These are phyloP conservation scores for Scaptomyza caliginosa DNA, from an alignment of 2,888 invertebrate species.

Conservation along the genomic window DNA sequence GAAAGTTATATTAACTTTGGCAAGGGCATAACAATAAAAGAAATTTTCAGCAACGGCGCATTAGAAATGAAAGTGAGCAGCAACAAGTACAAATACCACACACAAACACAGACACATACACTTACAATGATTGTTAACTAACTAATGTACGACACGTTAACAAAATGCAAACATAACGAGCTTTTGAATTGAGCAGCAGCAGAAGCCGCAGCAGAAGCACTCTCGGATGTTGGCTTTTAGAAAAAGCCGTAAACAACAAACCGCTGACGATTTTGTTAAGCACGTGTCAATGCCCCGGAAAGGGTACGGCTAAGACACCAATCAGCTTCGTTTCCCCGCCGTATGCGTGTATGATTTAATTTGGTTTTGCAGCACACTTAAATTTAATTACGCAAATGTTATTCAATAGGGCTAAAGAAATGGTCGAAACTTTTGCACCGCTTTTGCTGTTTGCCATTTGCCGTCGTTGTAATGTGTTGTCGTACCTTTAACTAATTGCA, in stretches of 20 bases:
- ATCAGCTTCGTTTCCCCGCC: not conserved
- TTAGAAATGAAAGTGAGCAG: constrained; percentile 75
- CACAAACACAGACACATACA: constrained; percentile 11
- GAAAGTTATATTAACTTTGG: constrained; percentile 40
- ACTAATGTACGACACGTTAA: constrained; percentile 72
- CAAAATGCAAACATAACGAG: constrained; percentile 62
- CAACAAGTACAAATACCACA: constrained; percentile 67
- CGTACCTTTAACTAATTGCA: constrained; percentile 64
- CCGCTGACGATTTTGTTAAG: constrained; percentile 45
- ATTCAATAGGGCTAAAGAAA: constrained; percentile 61
- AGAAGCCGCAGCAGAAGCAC: constrained; percentile 3
- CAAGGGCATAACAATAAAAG: constrained; percentile 59
- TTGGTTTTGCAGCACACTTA: constrained; percentile 47
- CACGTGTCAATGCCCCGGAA: constrained; percentile 66
- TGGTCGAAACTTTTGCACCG: constrained; percentile 55
- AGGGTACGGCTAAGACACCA: constrained; percentile 8
- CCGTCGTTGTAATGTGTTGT: constrained; percentile 42
- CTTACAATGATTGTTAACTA: constrained; percentile 60
- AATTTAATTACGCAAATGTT: constrained; percentile 73
- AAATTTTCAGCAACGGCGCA: constrained; percentile 55
- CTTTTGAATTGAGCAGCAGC: constrained; percentile 28
- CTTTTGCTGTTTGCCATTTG: constrained; percentile 8
- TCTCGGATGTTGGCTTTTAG: constrained; percentile 23
- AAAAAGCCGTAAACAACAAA: constrained; percentile 46
- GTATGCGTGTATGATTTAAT: constrained; percentile 61